These are phyloP conservation scores for Microcebus jonahi DNA, from an alignment of 2,113 vertebrate genomes.

Conservation along the genomic window DNA sequence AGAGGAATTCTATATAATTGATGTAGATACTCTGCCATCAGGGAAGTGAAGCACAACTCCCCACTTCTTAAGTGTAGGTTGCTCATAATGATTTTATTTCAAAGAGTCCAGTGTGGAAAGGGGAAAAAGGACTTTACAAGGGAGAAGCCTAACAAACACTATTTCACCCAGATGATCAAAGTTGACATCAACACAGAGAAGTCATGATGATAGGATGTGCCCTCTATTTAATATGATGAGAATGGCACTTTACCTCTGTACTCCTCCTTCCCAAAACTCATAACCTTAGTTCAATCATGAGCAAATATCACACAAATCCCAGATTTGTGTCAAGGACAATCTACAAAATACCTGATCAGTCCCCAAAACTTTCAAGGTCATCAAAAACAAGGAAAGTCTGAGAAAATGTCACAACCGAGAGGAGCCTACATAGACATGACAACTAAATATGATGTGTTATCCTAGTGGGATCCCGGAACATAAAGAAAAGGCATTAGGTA, in stretches of 20 bases:
- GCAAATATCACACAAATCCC: not conserved
- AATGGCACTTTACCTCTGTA: not conserved
- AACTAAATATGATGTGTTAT: not conserved
- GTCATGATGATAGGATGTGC: not conserved
- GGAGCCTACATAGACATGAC: not conserved
- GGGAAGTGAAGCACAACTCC: not conserved
- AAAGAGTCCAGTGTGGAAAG: not conserved
- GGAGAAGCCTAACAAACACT: not conserved
- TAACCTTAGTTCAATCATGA: not conserved
- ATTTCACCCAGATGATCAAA: not conserved
- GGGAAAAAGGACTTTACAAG: not conserved
- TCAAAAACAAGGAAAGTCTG: not conserved
- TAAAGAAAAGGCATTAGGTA: not conserved
- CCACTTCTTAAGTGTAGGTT: not conserved
- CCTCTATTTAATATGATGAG: not conserved
- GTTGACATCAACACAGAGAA: not conserved
- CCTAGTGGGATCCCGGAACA: not conserved
- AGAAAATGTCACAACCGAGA: not conserved
- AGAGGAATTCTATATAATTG: not conserved
- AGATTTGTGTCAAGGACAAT: not conserved
- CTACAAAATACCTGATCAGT: not conserved
- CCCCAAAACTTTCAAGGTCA: not conserved
- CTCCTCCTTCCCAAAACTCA: not conserved
- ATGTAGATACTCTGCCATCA: not conserved
- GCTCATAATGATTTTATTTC: not conserved